These are phyloP conservation scores for Actinemys pallida DNA, from an alignment of 2,113 vertebrate species.

Conservation along the genomic window DNA sequence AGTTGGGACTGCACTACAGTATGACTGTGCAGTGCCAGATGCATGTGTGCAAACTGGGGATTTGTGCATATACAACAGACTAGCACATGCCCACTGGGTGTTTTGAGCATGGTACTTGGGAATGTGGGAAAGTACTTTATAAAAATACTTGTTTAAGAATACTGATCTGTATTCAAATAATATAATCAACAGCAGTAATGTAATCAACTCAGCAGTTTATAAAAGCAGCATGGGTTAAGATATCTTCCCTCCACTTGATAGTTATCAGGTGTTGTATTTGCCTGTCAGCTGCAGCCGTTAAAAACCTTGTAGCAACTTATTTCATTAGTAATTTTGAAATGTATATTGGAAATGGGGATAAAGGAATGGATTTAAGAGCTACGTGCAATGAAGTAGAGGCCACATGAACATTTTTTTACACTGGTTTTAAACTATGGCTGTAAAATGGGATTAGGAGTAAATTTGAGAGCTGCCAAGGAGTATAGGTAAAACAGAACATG, in stretches of 20 bases:
- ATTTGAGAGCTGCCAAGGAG: background rate
- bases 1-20: background rate
- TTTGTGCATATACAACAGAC: rapidly evolving
- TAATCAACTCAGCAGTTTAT: background rate
- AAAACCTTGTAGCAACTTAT: background rate
- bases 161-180: background rate
- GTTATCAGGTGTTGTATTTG: background rate
- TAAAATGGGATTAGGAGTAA: background rate
- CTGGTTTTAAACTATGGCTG: background rate
- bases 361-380: background rate
- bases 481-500: background rate
- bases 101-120: background rate
- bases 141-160: background rate
- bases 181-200: background rate
- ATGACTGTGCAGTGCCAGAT: background rate
- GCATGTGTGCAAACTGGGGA: background rate
- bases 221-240: background rate
- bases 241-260: background rate
- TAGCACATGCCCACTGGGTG: background rate
- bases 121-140: background rate
- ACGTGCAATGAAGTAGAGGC: background rate
- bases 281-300: background rate
- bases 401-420: background rate
- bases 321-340: background rate
- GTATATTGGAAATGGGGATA: background rate